Evolutionary conservation across 2,888 invertebrate species (phyloP).

Genomic region (Strigamia crassipes): DNA sequence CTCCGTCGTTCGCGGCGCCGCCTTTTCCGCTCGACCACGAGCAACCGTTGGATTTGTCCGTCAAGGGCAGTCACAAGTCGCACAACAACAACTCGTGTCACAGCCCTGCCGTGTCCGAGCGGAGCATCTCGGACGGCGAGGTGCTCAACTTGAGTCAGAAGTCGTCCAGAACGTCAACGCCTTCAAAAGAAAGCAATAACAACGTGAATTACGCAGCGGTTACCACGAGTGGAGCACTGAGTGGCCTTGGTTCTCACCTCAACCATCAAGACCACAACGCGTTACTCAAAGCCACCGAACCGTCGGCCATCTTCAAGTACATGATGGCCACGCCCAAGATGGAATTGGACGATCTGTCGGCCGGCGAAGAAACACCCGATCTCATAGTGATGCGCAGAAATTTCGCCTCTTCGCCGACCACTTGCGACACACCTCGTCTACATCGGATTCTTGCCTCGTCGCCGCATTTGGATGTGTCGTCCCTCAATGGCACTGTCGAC

Average conservation of each 20-base stretch:
- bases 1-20: conserved; percentile 48
- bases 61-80: conserved; percentile 68
- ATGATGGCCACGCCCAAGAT: conserved; percentile 7
- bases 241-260: conserved; percentile 41
- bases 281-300: conserved; percentile 58
- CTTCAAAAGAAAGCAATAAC: conserved; percentile 50
- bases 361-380: neutral
- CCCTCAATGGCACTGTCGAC: conserved; percentile 49
- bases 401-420: neutral
- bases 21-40: conserved; percentile 60
- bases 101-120: conserved; percentile 43
- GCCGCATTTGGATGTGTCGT: conserved; percentile 47
- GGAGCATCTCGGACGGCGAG: conserved; percentile 67
- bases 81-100: conserved; percentile 44
- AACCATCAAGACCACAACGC: conserved; percentile 50
- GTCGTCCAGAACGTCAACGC: conserved; percentile 64
- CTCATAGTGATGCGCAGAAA: conserved; percentile 12
- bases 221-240: neutral
- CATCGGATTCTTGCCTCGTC: conserved; percentile 43
- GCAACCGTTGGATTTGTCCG: conserved; percentile 88
- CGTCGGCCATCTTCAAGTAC: conserved; percentile 54
- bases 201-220: conserved; percentile 25
- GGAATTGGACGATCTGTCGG: conserved; percentile 12
- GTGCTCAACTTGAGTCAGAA: conserved; percentile 79
- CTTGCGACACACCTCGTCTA: conserved; percentile 24